phyloP scores from a whole-genome alignment of 2,888 invertebrate genomes.

The Pseudococcus jackbeardsleyi region DNA sequence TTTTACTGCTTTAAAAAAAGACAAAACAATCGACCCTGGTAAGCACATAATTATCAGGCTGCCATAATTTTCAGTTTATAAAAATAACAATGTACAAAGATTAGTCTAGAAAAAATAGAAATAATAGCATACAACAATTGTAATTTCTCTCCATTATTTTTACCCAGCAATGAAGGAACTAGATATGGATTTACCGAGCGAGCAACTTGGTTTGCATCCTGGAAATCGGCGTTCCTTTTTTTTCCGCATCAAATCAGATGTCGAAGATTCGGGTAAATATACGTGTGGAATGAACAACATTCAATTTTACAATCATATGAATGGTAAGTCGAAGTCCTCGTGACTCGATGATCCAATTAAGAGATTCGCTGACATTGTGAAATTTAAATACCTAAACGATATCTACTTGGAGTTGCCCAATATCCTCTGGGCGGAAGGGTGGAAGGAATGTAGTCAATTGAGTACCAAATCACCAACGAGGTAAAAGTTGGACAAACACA shows the following conservation, averaged over 20 bases:
- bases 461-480: too few species aligned
- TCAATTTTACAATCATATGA: neutral
- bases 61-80: too few species aligned
- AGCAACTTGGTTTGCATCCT: conserved; percentile 55
- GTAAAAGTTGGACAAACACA: too few species aligned
- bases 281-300: neutral
- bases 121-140: neutral
- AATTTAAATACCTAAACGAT: neutral
- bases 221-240: conserved; percentile 58
- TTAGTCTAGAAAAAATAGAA: too few species aligned
- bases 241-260: conserved; percentile 47
- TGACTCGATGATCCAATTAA: conserved; percentile 17
- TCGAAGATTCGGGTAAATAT: conserved; percentile 32
- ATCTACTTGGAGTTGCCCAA: too few species aligned
- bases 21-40: too few species aligned
- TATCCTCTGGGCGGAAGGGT: too few species aligned
- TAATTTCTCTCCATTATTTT: neutral
- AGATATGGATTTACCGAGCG: conserved; percentile 46
- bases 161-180: conserved; percentile 46
- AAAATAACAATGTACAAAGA: too few species aligned
- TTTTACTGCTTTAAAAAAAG: too few species aligned
- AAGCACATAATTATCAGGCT: too few species aligned
- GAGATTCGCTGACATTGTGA: neutral
- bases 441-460: too few species aligned
- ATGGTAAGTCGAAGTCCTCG: conserved; percentile 45